phyloP scores from a whole-genome alignment of 2,797 vertebrate species.

The Hephaestus fuliginosus region DNA sequence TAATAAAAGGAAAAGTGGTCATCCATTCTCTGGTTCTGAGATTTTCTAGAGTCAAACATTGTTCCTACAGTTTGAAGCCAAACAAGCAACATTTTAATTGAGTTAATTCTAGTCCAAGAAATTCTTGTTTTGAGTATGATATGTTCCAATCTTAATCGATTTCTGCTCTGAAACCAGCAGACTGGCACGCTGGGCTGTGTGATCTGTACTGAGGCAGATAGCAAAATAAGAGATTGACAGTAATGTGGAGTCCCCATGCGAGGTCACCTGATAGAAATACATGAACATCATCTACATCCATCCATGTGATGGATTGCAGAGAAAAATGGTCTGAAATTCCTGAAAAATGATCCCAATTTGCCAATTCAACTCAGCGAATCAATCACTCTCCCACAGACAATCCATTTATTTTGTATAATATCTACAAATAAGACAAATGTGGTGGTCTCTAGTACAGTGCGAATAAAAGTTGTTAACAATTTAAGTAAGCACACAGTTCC shows the following conservation, averaged over 20 bases:
- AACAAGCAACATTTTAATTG: neutral
- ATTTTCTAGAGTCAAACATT: neutral
- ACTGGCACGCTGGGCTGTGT: neutral
- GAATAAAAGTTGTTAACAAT: conserved; percentile 53
- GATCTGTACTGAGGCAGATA: conserved; percentile 18
- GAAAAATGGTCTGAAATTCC: conserved; percentile 13
- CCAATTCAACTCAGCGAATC: conserved; percentile 41
- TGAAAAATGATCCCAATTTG: conserved; percentile 41
- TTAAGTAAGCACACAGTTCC: conserved; percentile 31
- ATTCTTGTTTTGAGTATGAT: neutral
- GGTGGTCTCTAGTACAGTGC: conserved; percentile 2
- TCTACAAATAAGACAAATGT: conserved; percentile 37
- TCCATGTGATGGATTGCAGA: conserved; percentile 9
- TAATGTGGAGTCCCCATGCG: conserved; percentile 30
- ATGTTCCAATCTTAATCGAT: conserved; percentile 18
- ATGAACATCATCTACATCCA: conserved; percentile 25
- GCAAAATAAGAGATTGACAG: conserved; percentile 32
- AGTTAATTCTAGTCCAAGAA: conserved; percentile 13
- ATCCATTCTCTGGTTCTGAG: neutral
- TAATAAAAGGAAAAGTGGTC: neutral
- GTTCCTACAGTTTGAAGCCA: neutral
- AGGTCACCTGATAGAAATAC: conserved; percentile 27
- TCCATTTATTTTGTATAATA: conserved; percentile 14
- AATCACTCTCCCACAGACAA: conserved; percentile 39
- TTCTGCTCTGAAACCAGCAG: conserved; percentile 16